Percentiles rank a stretch among this genome's conserved stretches.
Conservation (phyloP, 2,888 invertebrate species). For the Chrysolina americana region DNA sequence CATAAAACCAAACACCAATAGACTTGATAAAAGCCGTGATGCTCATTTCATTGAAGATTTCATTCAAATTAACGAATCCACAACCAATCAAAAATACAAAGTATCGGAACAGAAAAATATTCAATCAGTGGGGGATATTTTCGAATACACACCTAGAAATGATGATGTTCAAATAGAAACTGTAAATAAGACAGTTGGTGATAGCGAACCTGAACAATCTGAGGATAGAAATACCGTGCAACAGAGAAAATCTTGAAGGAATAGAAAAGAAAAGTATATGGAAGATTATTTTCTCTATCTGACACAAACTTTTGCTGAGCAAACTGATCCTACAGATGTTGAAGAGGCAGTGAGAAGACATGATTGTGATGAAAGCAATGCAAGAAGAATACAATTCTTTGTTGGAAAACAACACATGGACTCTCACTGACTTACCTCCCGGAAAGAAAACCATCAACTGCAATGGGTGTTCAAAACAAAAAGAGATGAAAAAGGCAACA, state of each 20-base stretch:
- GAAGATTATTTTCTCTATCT: background rate
- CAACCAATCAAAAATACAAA: background rate
- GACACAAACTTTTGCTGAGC: background rate
- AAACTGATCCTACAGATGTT: background rate
- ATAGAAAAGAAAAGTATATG: background rate
- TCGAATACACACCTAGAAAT: background rate
- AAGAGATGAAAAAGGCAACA: background rate
- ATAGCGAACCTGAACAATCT: background rate
- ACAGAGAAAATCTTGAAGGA: background rate
- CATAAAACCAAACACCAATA: background rate
- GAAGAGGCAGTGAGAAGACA: background rate
- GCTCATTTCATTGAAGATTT: background rate
- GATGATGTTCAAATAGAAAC: background rate
- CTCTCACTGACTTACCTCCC: background rate
- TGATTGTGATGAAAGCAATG: background rate
- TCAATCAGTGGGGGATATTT: too few species aligned
- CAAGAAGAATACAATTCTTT: background rate
- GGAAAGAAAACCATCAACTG: background rate
- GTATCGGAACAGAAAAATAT: background rate
- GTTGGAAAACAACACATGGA: too few species aligned
- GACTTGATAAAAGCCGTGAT: background rate
- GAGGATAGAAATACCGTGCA: background rate
- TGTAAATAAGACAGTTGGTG: background rate
- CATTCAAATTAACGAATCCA: background rate
- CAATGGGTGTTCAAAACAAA: background rate